These are phyloP conservation scores for Poeciliopsis presidionis DNA, from an alignment of 2,797 vertebrate species.

Conservation along the genomic window DNA sequence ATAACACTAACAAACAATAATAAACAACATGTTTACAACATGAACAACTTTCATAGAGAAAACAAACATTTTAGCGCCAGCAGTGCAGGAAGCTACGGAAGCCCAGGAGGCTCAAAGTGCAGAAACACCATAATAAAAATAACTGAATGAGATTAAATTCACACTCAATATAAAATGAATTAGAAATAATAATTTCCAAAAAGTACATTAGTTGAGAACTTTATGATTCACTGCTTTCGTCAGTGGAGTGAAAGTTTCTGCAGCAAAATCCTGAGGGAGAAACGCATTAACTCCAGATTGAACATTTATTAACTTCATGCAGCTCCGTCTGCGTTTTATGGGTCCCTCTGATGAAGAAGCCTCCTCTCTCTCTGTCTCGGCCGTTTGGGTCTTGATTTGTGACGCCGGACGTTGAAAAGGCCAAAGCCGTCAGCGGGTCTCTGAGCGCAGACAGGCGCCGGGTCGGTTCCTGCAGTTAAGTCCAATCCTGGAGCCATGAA, in stretches of 20 bases:
- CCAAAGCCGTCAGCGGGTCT: conserved; percentile 55
- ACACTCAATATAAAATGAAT: too few species aligned
- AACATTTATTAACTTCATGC: neutral
- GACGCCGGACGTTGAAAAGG: conserved; percentile 42
- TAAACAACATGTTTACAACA: too few species aligned
- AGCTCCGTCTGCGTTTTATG: neutral
- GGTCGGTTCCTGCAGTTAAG: conserved; percentile 49
- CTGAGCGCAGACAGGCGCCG: conserved; percentile 35
- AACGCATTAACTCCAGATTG: neutral
- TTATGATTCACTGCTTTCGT: neutral
- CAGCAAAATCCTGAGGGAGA: neutral
- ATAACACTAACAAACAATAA: too few species aligned
- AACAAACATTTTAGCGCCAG: too few species aligned
- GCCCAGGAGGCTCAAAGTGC: too few species aligned
- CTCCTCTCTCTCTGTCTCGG: neutral
- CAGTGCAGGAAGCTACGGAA: too few species aligned
- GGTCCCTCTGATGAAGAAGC: neutral
- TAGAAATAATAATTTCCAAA: too few species aligned
- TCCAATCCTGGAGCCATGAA: conserved; percentile 71
- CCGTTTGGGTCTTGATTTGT: conserved; percentile 32
- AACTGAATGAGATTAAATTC: too few species aligned
- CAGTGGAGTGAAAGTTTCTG: neutral
- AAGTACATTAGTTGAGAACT: neutral
- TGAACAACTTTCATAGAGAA: too few species aligned
- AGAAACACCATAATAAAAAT: too few species aligned